phyloP scores from a whole-genome alignment of 2,888 invertebrate genomes.

The Orchesella flavescens region DNA sequence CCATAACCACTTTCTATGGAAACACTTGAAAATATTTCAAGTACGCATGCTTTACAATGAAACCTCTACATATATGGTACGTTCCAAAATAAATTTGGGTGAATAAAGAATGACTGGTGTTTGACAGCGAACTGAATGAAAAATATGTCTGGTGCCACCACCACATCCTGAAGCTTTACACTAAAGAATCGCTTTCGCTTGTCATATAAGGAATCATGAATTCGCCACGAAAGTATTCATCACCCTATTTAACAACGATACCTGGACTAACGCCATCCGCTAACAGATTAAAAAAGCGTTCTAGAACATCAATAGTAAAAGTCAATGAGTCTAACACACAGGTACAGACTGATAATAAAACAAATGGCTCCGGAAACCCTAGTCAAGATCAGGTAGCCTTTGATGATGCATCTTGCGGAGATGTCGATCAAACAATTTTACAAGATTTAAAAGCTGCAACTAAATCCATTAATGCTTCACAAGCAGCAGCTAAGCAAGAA shows the following conservation, averaged over 20 bases:
- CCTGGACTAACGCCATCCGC: conserved; percentile 15
- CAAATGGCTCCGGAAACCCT: neutral
- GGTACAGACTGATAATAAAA: neutral
- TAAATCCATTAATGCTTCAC: neutral
- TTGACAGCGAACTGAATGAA: too few species aligned
- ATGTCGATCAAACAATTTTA: neutral
- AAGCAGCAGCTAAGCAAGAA: neutral
- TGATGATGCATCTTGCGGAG: conserved; percentile 15
- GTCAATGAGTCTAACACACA: neutral
- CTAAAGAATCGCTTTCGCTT: too few species aligned
- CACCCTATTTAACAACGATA: conserved; percentile 19
- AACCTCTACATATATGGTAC: too few species aligned
- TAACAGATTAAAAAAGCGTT: conserved; percentile 17
- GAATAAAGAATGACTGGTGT: too few species aligned
- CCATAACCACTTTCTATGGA: too few species aligned
- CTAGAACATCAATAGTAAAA: conserved; percentile 23
- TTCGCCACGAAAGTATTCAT: conserved; percentile 34
- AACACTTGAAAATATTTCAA: too few species aligned
- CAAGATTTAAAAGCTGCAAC: neutral
- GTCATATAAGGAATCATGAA: conserved; percentile 6
- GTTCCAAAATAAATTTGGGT: too few species aligned
- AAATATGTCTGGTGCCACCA: too few species aligned
- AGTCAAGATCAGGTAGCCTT: neutral
- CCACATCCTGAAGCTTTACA: too few species aligned
- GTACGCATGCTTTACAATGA: too few species aligned